A percentile compares a stretch with the other conserved stretches of the same genome.
Evolutionary conservation across 2,113 vertebrate genomes (phyloP).

Genomic region (Melanocharis versteri): DNA sequence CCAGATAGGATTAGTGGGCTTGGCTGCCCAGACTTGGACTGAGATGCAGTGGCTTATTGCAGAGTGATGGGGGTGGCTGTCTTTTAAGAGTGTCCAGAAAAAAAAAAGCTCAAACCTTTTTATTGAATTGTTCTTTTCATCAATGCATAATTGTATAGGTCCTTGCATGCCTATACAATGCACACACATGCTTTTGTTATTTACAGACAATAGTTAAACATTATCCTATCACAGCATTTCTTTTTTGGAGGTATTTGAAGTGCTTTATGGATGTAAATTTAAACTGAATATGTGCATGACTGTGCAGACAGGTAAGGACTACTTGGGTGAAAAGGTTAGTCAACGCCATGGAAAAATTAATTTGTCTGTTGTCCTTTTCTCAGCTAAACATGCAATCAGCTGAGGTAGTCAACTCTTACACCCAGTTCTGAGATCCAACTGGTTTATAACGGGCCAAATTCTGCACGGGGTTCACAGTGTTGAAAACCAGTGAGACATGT

Average conservation of each 20-base stretch:
- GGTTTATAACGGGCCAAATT: neutral
- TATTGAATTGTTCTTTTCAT: neutral
- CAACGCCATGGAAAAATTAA: neutral
- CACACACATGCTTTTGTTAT: neutral
- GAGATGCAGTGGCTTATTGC: fast-evolving
- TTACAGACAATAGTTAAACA: neutral
- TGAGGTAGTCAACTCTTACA: neutral
- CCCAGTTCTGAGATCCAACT: neutral
- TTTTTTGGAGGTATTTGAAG: neutral
- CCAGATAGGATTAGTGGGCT: neutral
- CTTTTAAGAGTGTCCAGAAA: neutral
- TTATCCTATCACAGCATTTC: neutral
- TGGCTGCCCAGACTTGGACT: neutral
- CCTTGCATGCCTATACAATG: neutral
- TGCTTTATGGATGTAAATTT: neutral
- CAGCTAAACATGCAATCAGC: neutral
- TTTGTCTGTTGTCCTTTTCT: neutral
- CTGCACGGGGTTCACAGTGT: neutral
- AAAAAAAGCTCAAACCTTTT: neutral
- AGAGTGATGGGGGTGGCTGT: fast-evolving
- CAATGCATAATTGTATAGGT: neutral
- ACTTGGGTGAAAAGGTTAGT: neutral
- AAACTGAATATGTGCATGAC: neutral
- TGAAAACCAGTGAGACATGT: neutral
- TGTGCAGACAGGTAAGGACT: neutral